phyloP scores from a whole-genome alignment of 2,797 vertebrate genomes.

The Chloroceryle amazona region DNA sequence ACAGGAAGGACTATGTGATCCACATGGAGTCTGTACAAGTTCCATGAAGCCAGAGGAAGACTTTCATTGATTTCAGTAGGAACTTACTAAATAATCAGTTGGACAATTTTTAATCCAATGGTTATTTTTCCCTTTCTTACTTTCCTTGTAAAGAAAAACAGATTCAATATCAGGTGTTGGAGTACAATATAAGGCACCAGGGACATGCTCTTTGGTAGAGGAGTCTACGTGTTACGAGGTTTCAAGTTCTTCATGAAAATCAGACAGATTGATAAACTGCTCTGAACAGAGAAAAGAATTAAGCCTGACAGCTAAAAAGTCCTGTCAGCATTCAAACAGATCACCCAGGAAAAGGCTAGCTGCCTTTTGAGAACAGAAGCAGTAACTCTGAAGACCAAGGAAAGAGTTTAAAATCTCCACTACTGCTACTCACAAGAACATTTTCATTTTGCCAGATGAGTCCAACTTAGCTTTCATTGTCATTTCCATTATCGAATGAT shows the following conservation, averaged over 20 bases:
- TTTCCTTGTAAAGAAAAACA: not conserved
- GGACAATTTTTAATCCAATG: not conserved
- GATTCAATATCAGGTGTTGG: rapidly evolving
- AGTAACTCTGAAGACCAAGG: not conserved
- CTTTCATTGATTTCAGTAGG: not conserved
- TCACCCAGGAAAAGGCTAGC: not conserved
- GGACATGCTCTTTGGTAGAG: not conserved
- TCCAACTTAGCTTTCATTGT: constrained; percentile 25
- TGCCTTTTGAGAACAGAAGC: not conserved
- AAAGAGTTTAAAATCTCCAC: not conserved
- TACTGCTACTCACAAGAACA: not conserved
- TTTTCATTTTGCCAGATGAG: not conserved
- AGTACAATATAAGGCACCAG: not conserved
- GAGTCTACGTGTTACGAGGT: rapidly evolving
- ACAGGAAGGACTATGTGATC: not conserved
- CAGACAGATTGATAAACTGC: not conserved
- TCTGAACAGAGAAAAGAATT: not conserved
- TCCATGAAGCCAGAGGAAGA: not conserved
- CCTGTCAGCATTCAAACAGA: not conserved
- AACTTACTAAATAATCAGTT: not conserved
- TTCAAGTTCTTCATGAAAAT: not conserved
- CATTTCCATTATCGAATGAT: constrained; percentile 50
- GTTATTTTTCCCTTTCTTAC: not conserved
- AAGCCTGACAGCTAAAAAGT: not conserved
- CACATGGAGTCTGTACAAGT: not conserved